Conservation (phyloP, 2,113 vertebrate genomes). For the Saccopteryx leptura region DNA sequence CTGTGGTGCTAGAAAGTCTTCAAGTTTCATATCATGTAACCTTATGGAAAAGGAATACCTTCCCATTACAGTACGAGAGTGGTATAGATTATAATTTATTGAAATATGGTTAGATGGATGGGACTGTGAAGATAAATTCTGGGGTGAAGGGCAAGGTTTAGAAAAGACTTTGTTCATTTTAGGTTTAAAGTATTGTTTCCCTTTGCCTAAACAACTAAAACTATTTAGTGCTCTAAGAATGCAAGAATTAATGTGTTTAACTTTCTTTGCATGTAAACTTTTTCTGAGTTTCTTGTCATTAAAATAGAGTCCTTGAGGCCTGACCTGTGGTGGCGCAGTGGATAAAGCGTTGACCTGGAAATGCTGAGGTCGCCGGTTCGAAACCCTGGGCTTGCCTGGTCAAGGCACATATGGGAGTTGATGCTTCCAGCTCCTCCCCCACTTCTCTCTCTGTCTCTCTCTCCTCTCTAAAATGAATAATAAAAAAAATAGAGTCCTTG, state of each 20-base stretch:
- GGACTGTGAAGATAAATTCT: background rate
- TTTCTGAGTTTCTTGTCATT: slow-evolving; percentile 13
- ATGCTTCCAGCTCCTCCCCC: no score
- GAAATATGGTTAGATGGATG: background rate
- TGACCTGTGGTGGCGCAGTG: no score
- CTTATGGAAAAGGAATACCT: background rate
- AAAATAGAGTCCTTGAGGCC: background rate
- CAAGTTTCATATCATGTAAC: background rate
- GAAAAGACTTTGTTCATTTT: background rate
- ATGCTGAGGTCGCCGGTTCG: no score
- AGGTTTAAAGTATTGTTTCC: background rate
- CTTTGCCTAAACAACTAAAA: background rate
- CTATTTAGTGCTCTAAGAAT: background rate
- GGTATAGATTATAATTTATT: background rate
- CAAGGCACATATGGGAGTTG: no score
- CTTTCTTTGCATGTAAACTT: background rate
- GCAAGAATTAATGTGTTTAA: background rate
- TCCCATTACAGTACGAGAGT: background rate
- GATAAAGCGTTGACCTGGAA: no score
- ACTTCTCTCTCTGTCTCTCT: no score
- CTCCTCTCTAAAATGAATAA: no score
- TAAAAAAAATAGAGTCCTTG: background rate
- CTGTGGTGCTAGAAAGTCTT: background rate
- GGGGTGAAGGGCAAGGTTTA: background rate
- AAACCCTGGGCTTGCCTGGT: no score